These are phyloP conservation scores for Lichenostomus cassidix DNA, from an alignment of 2,113 vertebrate genomes.

Conservation along the genomic window DNA sequence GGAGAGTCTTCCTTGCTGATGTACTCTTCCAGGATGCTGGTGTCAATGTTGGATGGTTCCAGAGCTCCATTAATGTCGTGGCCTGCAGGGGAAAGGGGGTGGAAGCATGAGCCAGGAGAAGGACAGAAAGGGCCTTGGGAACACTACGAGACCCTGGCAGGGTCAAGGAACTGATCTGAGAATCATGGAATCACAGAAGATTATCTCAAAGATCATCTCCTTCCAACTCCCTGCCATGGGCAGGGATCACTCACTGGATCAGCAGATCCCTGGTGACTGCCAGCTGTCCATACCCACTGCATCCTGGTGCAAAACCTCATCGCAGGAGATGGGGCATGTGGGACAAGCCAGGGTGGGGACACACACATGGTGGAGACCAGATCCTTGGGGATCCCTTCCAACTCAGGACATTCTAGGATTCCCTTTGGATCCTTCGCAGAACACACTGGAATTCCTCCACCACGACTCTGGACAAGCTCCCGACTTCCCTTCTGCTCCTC, in stretches of 20 bases:
- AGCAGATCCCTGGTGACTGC: neutral
- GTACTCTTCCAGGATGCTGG: constrained; percentile 99
- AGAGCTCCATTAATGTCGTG: constrained; percentile 98
- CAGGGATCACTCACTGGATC: neutral
- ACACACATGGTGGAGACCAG: neutral
- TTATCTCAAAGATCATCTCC: neutral
- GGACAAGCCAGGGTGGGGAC: neutral
- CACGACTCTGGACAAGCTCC: neutral
- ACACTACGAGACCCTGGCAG: neutral
- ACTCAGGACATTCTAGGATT: too few relatives aligned
- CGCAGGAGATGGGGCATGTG: rapidly evolving
- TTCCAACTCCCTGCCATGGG: neutral
- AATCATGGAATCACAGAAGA: neutral
- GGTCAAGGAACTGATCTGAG: neutral
- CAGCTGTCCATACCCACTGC: neutral
- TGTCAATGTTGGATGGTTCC: constrained; percentile 97
- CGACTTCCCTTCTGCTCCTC: neutral
- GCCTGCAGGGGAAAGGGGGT: constrained; percentile 74
- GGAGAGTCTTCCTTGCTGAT: constrained; percentile 98
- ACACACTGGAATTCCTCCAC: neutral
- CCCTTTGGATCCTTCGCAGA: neutral
- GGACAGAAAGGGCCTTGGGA: neutral
- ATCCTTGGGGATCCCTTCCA: neutral
- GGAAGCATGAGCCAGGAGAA: neutral
- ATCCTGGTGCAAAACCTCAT: neutral